Conservation (phyloP, 1,140 invertebrate species). For the Eumeta japonica region DNA sequence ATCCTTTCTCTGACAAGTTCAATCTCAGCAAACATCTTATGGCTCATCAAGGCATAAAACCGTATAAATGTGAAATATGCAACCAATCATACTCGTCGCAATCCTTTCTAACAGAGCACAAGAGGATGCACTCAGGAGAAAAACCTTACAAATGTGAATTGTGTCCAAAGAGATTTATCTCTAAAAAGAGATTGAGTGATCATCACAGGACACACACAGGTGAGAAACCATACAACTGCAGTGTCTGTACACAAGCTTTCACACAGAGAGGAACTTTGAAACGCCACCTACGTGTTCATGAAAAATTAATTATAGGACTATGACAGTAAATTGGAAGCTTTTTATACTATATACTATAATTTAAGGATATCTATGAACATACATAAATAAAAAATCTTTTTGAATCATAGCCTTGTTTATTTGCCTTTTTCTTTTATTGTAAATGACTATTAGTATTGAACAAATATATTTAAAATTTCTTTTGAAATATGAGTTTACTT, state of each 20-base stretch:
- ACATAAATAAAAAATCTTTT: no score
- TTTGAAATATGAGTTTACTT: no score
- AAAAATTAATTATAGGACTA: slow-evolving; percentile 19
- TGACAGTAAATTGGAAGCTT: no score
- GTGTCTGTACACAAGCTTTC: slow-evolving; percentile 58
- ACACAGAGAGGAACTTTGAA: slow-evolving; percentile 58
- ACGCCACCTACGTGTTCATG: slow-evolving; percentile 56
- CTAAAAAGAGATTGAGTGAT: slow-evolving; percentile 36
- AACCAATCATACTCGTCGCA: slow-evolving; percentile 52
- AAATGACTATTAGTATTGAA: not conserved
- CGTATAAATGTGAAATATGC: slow-evolving; percentile 63
- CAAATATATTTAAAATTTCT: no score
- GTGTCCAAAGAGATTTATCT: slow-evolving; percentile 58
- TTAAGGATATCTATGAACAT: no score
- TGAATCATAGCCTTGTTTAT: no score
- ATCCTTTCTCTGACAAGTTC: slow-evolving; percentile 54
- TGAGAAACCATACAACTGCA: slow-evolving; percentile 69
- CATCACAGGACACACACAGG: slow-evolving; percentile 71
- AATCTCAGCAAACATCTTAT: slow-evolving; percentile 63
- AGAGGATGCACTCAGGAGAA: slow-evolving; percentile 62
- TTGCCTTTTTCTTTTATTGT: no score
- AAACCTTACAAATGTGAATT: slow-evolving; percentile 60
- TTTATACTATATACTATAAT: no score
- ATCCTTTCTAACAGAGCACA: slow-evolving; percentile 60
- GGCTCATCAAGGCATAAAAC: slow-evolving; percentile 63